Conservation (phyloP, 37 sponge, comb jelly and placozoan genomes). For the Ianthella basta region DNA sequence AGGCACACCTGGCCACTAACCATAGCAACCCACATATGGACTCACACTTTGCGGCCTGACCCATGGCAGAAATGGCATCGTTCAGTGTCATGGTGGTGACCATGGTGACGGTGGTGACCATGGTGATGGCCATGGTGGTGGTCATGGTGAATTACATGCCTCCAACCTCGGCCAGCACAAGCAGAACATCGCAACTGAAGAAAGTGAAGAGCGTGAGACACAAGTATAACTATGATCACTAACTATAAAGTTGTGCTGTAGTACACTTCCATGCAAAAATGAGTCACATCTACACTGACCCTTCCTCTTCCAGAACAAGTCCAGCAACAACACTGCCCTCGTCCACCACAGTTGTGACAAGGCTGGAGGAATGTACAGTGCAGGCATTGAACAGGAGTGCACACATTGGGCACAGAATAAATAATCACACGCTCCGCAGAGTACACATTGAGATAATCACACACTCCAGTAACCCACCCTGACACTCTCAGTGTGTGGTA, state of each 20-base stretch:
- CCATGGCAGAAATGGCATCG: slow-evolving; percentile 65
- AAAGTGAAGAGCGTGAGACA: too few relatives aligned
- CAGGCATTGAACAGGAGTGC: too few relatives aligned
- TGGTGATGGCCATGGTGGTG: slow-evolving; percentile 39
- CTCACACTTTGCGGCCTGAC: slow-evolving; percentile 49
- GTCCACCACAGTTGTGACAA: slow-evolving; percentile 67
- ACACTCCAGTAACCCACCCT: slow-evolving; percentile 45
- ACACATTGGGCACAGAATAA: too few relatives aligned
- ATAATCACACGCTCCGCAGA: too few relatives aligned
- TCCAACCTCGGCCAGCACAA: slow-evolving; percentile 23
- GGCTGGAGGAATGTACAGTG: slow-evolving; percentile 25
- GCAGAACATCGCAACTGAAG: slow-evolving; percentile 27
- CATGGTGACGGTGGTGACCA: slow-evolving; percentile 28
- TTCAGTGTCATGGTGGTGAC: slow-evolving; percentile 31
- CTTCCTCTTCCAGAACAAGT: slow-evolving; percentile 58
- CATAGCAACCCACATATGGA: too few relatives aligned
- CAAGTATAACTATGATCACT: too few relatives aligned
- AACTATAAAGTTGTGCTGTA: background rate
- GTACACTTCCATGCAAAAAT: background rate
- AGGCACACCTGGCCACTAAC: too few relatives aligned
- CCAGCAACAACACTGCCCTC: slow-evolving; percentile 47
- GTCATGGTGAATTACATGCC: slow-evolving; percentile 41
- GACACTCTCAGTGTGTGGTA: slow-evolving; percentile 80
- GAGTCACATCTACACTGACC: slow-evolving; percentile 59
- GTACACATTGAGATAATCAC: too few relatives aligned